A percentile compares a stretch with the other conserved stretches of the same genome.
Conservation (phyloP, 2,888 invertebrate genomes). For the Mechanitis mazaeus region DNA sequence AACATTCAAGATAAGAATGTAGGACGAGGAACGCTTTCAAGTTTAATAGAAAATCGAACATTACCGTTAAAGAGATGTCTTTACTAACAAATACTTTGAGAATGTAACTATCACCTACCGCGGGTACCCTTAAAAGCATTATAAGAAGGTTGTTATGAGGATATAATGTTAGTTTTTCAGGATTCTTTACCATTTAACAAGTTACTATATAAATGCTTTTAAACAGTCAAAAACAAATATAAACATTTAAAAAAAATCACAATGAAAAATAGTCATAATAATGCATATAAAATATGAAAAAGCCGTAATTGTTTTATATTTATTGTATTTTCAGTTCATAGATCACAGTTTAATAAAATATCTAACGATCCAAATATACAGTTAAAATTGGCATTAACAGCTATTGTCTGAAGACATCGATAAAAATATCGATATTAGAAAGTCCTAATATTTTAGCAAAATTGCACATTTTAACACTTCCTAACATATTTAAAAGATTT, state of each 20-base stretch:
- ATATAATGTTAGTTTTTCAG: slow-evolving; percentile 19
- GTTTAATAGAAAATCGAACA: slow-evolving; percentile 78
- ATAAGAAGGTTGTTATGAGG: slow-evolving; percentile 27
- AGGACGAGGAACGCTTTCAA: slow-evolving; percentile 74
- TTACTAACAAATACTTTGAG: slow-evolving; percentile 72
- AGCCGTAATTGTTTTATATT: not conserved
- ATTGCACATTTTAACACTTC: slow-evolving; percentile 37
- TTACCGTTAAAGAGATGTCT: slow-evolving; percentile 75
- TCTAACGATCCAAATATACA: slow-evolving; percentile 1
- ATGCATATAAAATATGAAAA: too few species aligned
- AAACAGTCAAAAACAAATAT: too few species aligned
- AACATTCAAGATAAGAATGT: slow-evolving; percentile 76
- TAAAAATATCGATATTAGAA: slow-evolving; percentile 35
- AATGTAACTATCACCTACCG: slow-evolving; percentile 44
- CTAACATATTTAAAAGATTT: slow-evolving; percentile 40
- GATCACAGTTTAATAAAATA: not conserved
- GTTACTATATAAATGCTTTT: too few species aligned
- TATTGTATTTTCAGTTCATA: slow-evolving; percentile 1
- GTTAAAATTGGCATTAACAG: slow-evolving; percentile 1
- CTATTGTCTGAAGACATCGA: slow-evolving; percentile 14
- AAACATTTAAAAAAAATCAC: too few species aligned
- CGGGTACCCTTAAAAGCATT: slow-evolving; percentile 33
- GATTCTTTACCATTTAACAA: slow-evolving; percentile 8
- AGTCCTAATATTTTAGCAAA: slow-evolving; percentile 39
- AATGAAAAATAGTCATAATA: too few species aligned